Conservation (phyloP, 2,797 vertebrate species). For the Australoheros facetus region DNA sequence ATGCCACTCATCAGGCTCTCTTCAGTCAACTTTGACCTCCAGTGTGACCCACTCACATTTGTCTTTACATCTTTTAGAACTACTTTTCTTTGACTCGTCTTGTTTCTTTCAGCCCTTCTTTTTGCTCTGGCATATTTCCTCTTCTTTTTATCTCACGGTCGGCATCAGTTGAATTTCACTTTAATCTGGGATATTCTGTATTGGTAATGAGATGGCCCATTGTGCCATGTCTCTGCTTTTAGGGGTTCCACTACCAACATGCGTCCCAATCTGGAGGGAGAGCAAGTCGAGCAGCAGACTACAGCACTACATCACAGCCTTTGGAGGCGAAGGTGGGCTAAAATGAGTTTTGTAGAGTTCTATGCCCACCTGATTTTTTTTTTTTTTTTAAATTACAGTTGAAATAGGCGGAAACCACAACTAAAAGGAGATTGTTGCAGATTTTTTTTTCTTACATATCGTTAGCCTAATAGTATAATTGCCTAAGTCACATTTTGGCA, state of each 20-base stretch:
- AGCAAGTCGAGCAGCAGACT: slow-evolving; percentile 91
- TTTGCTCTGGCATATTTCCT: slow-evolving; percentile 14
- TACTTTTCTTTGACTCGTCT: slow-evolving; percentile 2
- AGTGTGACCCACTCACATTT: slow-evolving; percentile 19
- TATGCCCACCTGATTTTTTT: slow-evolving; percentile 53
- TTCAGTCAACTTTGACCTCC: slow-evolving; percentile 18
- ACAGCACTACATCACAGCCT: slow-evolving; percentile 86
- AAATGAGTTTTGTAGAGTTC: slow-evolving; percentile 60
- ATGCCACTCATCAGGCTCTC: slow-evolving; percentile 18
- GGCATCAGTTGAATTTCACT: slow-evolving; percentile 21
- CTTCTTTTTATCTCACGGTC: slow-evolving; percentile 29
- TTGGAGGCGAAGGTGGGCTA: slow-evolving; percentile 94
- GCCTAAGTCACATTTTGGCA: too few relatives aligned
- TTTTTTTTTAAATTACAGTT: slow-evolving; percentile 9
- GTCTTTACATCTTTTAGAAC: slow-evolving; percentile 26
- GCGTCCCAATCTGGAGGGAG: slow-evolving; percentile 87
- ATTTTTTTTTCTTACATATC: neutral
- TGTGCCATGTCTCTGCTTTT: slow-evolving; percentile 80
- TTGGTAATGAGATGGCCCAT: slow-evolving; percentile 62
- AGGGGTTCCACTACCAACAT: slow-evolving; percentile 84
- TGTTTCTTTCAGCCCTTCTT: slow-evolving; percentile 23
- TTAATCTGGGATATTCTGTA: slow-evolving; percentile 27
- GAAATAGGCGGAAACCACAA: neutral
- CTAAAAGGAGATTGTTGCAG: neutral
- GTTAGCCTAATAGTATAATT: too few relatives aligned